Base-by-base conservation (phyloP, 2,888 invertebrate genomes). In the Dynastes maya region DNA sequence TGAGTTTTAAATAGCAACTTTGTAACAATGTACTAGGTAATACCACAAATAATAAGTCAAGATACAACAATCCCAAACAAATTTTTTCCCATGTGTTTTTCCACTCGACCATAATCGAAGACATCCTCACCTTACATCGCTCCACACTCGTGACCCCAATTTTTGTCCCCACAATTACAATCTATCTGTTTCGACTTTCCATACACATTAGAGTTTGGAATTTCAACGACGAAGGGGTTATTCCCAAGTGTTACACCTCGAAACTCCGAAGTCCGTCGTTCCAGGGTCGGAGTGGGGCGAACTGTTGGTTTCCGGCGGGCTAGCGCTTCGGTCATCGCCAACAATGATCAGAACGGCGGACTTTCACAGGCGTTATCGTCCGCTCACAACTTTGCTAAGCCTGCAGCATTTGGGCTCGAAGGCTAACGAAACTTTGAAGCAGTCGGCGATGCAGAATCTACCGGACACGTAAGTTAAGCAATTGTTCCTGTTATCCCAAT, bases 211-310 rank as follows among this genome's bases (percentile, higher is more conserved):
- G 93, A 84, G 91, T 93, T 79, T 93, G 93, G 93, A 93, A 93
- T 85, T 93, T 93, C 88, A 93, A 93, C 84, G 93, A 93, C 85
- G 93, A 93, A 86, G 92, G 0, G 93, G 93, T 0, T 93, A 92
- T 85, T 93, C 93, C 0, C 93, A 93, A 90, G 93, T 93, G 0
- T 87, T 93, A 0, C 93, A 93, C 84, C 89, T 93, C 0, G 92
- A 92, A 80, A 89, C 93, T 0, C 93, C 93, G 0, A 91, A 91
- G 75, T 92, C 92, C 1, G 92, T 93, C 0, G 92, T 93, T 0
- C 93, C 93, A 0, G 93, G 93, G 0, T 92, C 93, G 0, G 93
- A 93, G 76, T 90, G 91, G 79, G 93, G 93, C 0, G 90, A 91
- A 1, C 89, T 93, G 0, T 86, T 92, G 0, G 90, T 93, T 0